These are phyloP conservation scores for Gasterosteus nipponicus DNA, from an alignment of 2,113 vertebrate genomes.

Conservation along the genomic window DNA sequence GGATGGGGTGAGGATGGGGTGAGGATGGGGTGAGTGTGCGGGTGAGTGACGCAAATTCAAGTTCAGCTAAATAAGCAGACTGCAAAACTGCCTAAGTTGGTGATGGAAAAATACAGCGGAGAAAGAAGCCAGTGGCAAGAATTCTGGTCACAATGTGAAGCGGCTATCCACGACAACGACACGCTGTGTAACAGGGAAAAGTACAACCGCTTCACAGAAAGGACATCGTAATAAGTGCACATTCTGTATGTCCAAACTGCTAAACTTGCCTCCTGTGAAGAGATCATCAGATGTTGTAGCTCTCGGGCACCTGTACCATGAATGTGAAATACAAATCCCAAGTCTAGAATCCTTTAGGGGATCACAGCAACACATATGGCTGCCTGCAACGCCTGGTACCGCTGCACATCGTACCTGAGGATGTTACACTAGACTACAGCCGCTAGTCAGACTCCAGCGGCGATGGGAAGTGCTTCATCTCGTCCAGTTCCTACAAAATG, in stretches of 20 bases:
- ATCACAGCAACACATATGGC: neutral
- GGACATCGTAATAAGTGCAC: neutral
- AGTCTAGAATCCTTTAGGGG: neutral
- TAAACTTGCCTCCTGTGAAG: neutral
- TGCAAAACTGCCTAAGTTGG: conserved; percentile 3
- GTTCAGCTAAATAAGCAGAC: neutral
- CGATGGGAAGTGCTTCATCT: neutral
- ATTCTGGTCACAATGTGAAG: neutral
- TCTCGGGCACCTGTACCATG: neutral
- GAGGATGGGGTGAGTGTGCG: neutral
- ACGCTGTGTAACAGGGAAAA: neutral
- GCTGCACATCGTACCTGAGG: too few relatives aligned
- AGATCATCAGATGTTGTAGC: neutral
- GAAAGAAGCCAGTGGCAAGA: conserved; percentile 9
- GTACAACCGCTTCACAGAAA: neutral
- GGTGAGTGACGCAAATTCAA: neutral
- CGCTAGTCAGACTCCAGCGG: neutral
- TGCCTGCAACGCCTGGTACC: too few relatives aligned
- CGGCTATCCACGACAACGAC: neutral
- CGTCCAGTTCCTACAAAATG: neutral
- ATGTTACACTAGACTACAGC: neutral
- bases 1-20: neutral
- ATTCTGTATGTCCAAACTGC: neutral
- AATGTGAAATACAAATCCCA: neutral
- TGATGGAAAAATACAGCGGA: conserved; percentile 3